These are phyloP conservation scores for Brenthis daphne DNA, from an alignment of 2,888 invertebrate species.

Conservation along the genomic window DNA sequence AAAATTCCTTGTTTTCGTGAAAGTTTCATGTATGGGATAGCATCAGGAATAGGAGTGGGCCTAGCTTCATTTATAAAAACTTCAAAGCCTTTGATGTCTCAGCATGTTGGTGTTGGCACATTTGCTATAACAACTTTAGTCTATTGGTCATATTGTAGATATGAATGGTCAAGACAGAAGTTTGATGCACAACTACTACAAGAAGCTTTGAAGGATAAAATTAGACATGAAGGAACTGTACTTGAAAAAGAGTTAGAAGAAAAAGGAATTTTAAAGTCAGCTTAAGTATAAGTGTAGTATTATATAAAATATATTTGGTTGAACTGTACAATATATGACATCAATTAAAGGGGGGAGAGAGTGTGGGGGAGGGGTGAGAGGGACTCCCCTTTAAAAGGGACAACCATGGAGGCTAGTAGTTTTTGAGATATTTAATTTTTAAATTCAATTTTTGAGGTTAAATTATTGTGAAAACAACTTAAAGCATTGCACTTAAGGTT, in stretches of 20 bases:
- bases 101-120: slow-evolving; percentile 85
- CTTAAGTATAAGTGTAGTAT: slow-evolving; percentile 29
- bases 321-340: too few species aligned
- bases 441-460: too few species aligned
- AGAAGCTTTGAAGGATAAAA: slow-evolving; percentile 83
- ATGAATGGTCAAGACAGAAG: slow-evolving; percentile 85
- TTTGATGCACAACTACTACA: slow-evolving; percentile 85
- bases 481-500: too few species aligned
- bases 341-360: too few species aligned
- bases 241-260: slow-evolving; percentile 74
- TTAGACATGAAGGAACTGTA: slow-evolving; percentile 84
- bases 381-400: too few species aligned
- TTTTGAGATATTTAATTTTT: too few species aligned
- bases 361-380: too few species aligned
- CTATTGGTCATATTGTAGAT: slow-evolving; percentile 88
- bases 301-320: neutral
- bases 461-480: too few species aligned
- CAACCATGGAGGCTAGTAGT: too few species aligned
- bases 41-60: slow-evolving; percentile 86
- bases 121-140: slow-evolving; percentile 84
- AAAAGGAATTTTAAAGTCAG: slow-evolving; percentile 69
- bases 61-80: slow-evolving; percentile 87
- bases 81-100: slow-evolving; percentile 84
- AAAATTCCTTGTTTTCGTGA: slow-evolving; percentile 91
- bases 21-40: slow-evolving; percentile 88